These are phyloP conservation scores for Noctua janthina DNA, from an alignment of 2,888 invertebrate genomes.

Conservation along the genomic window DNA sequence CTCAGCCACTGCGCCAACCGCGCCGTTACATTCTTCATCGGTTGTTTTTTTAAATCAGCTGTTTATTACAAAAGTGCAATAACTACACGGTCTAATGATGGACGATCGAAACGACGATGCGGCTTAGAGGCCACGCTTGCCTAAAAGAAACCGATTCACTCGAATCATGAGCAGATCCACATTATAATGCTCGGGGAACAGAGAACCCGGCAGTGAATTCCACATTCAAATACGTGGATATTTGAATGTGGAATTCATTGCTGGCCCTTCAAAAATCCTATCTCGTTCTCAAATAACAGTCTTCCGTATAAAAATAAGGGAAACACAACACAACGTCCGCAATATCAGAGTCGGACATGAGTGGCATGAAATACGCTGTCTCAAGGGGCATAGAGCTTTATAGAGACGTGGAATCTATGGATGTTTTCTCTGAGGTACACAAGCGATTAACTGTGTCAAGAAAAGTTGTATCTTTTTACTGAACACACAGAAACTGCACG, in stretches of 20 bases:
- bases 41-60: too few species aligned
- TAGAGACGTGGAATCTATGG: conserved; percentile 2
- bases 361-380: conserved; percentile 67
- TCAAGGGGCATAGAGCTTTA: conserved; percentile 11
- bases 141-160: too few species aligned
- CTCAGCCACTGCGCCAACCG: too few species aligned
- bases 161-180: too few species aligned
- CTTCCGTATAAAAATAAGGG: conserved; percentile 62
- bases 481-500: rapidly evolving
- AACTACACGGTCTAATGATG: too few species aligned
- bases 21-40: too few species aligned
- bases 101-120: too few species aligned
- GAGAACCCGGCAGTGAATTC: background rate
- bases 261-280: background rate
- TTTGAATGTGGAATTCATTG: too few species aligned
- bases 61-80: too few species aligned
- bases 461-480: background rate
- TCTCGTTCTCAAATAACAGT: background rate
- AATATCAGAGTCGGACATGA: conserved; percentile 66
- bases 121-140: too few species aligned
- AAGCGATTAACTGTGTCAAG: background rate
- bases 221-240: background rate
- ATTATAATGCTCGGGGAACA: too few species aligned
- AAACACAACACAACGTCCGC: conserved; percentile 60
- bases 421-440: background rate